A percentile compares a stretch with the other conserved stretches of the same genome.
Evolutionary conservation across 2,113 vertebrate genomes (phyloP).

Genomic region (Mirza zaza): DNA sequence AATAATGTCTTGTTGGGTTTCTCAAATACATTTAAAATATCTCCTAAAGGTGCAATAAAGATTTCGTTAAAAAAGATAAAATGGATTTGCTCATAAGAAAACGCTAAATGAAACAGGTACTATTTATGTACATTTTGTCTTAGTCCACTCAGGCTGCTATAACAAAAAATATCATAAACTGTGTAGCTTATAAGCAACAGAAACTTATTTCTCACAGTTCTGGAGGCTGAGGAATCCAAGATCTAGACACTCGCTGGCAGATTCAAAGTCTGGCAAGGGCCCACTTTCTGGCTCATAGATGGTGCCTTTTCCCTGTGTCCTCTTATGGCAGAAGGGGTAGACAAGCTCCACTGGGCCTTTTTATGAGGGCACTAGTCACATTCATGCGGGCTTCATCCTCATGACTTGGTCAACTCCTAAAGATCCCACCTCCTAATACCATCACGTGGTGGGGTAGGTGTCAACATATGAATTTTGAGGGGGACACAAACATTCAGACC

Average conservation of each 20-base stretch:
- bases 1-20: background rate
- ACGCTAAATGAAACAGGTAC: background rate
- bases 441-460: background rate
- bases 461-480: background rate
- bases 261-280: background rate
- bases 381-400: no score
- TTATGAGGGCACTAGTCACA: background rate
- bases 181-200: background rate
- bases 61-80: background rate
- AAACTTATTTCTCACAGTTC: background rate
- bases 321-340: background rate
- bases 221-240: background rate
- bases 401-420: background rate
- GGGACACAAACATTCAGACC: no score
- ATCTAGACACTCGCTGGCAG: background rate
- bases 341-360: background rate
- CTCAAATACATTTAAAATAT: background rate
- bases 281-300: background rate
- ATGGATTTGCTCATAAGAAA: background rate
- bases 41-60: background rate
- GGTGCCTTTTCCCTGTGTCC: fast-evolving
- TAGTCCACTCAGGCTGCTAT: background rate
- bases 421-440: no score
- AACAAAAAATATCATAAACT: background rate
- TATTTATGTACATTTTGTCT: background rate